Base-by-base conservation (phyloP, 2,888 invertebrate species). In the Mechanitis mazaeus region DNA sequence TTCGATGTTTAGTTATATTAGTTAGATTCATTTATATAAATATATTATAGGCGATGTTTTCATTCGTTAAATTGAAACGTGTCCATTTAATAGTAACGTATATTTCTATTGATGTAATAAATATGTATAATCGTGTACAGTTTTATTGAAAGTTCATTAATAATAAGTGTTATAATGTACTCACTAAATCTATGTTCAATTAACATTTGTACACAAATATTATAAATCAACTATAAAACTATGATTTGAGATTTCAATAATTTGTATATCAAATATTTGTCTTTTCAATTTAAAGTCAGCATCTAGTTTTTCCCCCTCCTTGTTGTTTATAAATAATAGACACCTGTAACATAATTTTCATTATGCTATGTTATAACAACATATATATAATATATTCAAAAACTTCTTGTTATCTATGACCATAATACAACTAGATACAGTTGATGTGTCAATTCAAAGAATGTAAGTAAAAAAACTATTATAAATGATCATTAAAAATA, bases 81-180 rank as follows among this genome's bases (percentile, higher is more conserved):
- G 87, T 87, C 87, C 88, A 87, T 82, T 80, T 79, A 80, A 76
- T 76, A 77, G 77, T 77, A 80, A 81, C 81, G 74, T 78, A 82
- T 79, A 80, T 81, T 77, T 75, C 69, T 84, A 83, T 84, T 78
- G 79, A 77, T 80, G 76, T 80, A 79, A 78, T 74, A 76, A 75
- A 81, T 78, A 80, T 81, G 77, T 84, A 81, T 84, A 83, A 85
- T 85, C 87, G 83, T 87, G 85, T 83, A 87, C 84, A 85, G 84
- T 83, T 87, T 85, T 87, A 87, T 83, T 86, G 81, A 82, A 83
- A 81, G 61, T 61, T 67, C 60, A 50, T 61, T 60, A 62, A 45
- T 64, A 60, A 64, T 53, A 59, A 65, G 64, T 56, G 59, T 58
- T 61, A 66, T 64, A 59, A 54, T 62, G 58, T 58, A 62, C 58